phyloP scores from a whole-genome alignment of 2,797 vertebrate genomes.

The Halcyon badia region DNA sequence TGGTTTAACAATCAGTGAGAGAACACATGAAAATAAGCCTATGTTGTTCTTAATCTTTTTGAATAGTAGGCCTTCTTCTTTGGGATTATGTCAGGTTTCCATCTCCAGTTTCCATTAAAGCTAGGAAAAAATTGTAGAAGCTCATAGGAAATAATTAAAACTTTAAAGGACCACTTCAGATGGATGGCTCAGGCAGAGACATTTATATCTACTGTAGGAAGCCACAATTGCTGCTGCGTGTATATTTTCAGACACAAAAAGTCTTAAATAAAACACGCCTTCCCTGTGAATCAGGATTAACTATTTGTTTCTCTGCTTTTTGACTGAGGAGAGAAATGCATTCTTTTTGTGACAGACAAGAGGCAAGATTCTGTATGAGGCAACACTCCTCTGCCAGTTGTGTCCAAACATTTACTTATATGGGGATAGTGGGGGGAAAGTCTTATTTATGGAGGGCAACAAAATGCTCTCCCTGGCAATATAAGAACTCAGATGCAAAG shows the following conservation, averaged over 20 bases:
- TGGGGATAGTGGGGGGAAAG: not conserved
- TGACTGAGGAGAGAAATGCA: not conserved
- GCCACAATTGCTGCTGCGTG: not conserved
- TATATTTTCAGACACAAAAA: not conserved
- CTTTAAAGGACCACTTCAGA: not conserved
- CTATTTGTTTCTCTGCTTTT: not conserved
- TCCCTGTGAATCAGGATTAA: not conserved
- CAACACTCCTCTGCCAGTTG: not conserved
- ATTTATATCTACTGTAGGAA: not conserved
- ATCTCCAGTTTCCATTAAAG: not conserved
- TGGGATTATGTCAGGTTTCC: not conserved
- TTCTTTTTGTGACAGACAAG: not conserved
- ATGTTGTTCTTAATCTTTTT: not conserved
- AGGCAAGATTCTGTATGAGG: not conserved
- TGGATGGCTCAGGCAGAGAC: not conserved
- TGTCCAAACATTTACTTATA: not conserved
- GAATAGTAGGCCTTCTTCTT: not conserved
- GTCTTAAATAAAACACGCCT: not conserved
- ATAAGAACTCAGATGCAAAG: not conserved
- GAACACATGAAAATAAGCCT: not conserved
- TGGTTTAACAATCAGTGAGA: not conserved
- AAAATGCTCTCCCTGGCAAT: not conserved
- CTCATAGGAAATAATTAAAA: not conserved
- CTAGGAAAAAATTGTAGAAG: not conserved
- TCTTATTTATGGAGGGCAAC: not conserved